Evolutionary conservation across 2,888 invertebrate species (phyloP).

Genomic region (Platycnemis pennipes): DNA sequence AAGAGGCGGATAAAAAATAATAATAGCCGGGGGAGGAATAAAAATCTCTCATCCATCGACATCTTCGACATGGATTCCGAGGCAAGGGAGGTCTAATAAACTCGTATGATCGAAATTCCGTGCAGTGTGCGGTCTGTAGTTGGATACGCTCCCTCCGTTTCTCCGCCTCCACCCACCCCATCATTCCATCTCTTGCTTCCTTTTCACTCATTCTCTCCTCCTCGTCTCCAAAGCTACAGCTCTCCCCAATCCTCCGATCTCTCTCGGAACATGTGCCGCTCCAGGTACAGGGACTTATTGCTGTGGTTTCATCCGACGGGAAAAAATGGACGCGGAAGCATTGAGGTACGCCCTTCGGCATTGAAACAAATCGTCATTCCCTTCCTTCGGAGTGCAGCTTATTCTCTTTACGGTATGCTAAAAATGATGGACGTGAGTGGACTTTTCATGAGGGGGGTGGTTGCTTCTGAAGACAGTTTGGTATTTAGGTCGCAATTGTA

Average conservation of each 20-base stretch:
- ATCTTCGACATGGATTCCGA: conserved; percentile 3
- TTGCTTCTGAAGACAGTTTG: background rate
- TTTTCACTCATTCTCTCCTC: background rate
- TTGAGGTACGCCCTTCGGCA: background rate
- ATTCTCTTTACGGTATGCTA: background rate
- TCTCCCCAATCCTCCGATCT: no score
- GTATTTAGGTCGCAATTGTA: background rate
- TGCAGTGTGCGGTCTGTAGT: background rate
- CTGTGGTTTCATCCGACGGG: background rate
- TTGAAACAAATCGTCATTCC: background rate
- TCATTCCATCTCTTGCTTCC: background rate
- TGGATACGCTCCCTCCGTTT: background rate
- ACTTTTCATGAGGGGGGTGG: background rate
- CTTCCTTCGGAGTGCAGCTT: background rate
- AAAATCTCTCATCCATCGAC: background rate
- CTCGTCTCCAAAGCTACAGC: background rate
- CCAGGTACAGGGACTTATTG: background rate
- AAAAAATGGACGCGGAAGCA: background rate
- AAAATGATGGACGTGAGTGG: background rate
- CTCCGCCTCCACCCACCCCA: background rate
- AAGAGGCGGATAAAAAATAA: background rate
- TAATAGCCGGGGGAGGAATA: background rate
- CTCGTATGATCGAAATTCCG: background rate
- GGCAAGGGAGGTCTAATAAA: conserved; percentile 6
- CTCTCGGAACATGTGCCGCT: background rate